These are phyloP conservation scores for Listronotus bonariensis DNA, from an alignment of 1,140 invertebrate species.

Conservation along the genomic window DNA sequence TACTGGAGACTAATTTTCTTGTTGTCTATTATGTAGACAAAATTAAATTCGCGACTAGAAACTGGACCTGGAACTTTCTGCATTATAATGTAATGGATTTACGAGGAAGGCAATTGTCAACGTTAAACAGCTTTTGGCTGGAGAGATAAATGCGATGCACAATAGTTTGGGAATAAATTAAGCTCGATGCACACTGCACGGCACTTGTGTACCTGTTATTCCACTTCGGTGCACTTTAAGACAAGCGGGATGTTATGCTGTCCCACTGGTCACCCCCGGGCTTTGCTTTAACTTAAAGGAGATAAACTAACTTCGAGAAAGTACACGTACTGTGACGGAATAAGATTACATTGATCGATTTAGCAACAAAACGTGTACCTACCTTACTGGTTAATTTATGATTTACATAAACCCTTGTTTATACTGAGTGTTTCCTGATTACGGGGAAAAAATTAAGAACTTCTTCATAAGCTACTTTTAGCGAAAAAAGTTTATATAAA, in stretches of 20 bases:
- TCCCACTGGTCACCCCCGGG: constrained; percentile 10
- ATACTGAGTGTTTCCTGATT: too few species aligned
- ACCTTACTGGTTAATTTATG: too few species aligned
- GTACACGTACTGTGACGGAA: too few species aligned
- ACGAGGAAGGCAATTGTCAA: constrained; percentile 37
- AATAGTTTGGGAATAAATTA: constrained; percentile 43
- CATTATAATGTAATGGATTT: constrained; percentile 31
- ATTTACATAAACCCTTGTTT: too few species aligned
- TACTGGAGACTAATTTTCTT: too few species aligned
- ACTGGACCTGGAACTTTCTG: constrained; percentile 23
- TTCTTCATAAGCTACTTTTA: too few species aligned
- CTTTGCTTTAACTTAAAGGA: constrained; percentile 8
- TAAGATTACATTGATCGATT: too few species aligned
- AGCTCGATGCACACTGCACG: constrained; percentile 29
- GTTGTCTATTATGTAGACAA: too few species aligned
- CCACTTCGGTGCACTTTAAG: constrained; percentile 28
- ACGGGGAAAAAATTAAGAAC: too few species aligned
- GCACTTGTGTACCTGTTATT: constrained; percentile 43
- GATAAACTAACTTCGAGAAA: constrained; percentile 1
- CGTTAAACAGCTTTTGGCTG: constrained; percentile 40
- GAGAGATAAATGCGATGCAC: constrained; percentile 40
- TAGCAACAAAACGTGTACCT: too few species aligned
- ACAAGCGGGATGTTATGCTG: constrained; percentile 8
- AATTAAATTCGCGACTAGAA: neutral
- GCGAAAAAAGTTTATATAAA: too few species aligned